Percentiles rank a stretch among this genome's conserved stretches.
phyloP scores from a whole-genome alignment of 2,888 invertebrate species.

The Phasia obesa region DNA sequence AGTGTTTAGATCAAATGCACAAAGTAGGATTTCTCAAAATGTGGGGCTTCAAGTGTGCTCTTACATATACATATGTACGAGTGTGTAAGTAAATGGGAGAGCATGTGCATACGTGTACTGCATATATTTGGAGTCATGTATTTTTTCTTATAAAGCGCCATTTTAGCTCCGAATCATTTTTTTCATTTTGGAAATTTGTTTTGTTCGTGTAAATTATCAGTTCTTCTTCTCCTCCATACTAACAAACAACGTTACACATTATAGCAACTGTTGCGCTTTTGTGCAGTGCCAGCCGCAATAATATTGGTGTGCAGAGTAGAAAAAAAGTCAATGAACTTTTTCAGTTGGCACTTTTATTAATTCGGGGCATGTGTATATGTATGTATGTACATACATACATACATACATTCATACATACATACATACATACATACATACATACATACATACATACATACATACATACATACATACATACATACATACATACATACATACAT shows the following conservation, averaged over 20 bases:
- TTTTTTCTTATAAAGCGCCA: slow-evolving; percentile 61
- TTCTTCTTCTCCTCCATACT: slow-evolving; percentile 1
- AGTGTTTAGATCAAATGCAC: slow-evolving; percentile 20
- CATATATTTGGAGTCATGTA: slow-evolving; percentile 16
- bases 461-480: too few relatives aligned
- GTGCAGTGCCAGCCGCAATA: slow-evolving; percentile 55
- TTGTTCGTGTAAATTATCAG: slow-evolving; percentile 47
- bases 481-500: background rate
- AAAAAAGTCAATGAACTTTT: slow-evolving; percentile 70
- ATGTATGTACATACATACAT: too few relatives aligned
- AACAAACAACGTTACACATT: slow-evolving; percentile 16
- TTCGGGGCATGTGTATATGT: slow-evolving; percentile 5
- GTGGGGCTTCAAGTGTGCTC: slow-evolving; percentile 44
- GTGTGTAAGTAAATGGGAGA: background rate
- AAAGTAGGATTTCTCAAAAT: slow-evolving; percentile 23
- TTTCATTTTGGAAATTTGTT: too few relatives aligned
- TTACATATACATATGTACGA: background rate
- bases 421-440: too few relatives aligned
- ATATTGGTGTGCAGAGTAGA: slow-evolving; percentile 45
- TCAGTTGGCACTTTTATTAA: slow-evolving; percentile 64
- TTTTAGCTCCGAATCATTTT: slow-evolving; percentile 56
- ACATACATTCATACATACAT: too few relatives aligned
- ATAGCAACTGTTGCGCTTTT: slow-evolving; percentile 67
- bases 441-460: too few relatives aligned
- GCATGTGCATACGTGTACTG: slow-evolving; percentile 28